Evolutionary conservation across 2,888 invertebrate species (phyloP).

Genomic region (Oligia strigilis): DNA sequence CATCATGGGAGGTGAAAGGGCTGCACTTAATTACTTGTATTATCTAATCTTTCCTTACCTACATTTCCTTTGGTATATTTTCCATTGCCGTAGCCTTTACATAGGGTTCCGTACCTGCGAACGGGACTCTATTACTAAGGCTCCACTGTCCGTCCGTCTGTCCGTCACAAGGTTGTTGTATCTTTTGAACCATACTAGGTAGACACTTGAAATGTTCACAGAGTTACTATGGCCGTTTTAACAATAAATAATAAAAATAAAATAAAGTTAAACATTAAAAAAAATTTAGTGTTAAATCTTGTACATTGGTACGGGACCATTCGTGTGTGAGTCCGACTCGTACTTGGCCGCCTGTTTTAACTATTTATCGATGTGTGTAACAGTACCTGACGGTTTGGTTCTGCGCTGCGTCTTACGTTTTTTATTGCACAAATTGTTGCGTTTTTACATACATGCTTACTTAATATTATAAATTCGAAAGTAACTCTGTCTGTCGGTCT

Average conservation of each 20-base stretch:
- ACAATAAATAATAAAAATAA: too few species aligned
- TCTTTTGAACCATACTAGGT: not conserved
- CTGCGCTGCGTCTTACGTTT: too few species aligned
- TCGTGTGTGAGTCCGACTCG: too few species aligned
- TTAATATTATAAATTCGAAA: too few species aligned
- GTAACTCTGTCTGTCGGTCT: too few species aligned
- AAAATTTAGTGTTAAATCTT: too few species aligned
- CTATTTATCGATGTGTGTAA: not conserved
- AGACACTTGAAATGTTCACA: not conserved
- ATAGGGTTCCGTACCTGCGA: not conserved
- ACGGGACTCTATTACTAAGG: not conserved
- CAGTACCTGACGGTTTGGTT: not conserved
- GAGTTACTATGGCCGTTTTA: too few species aligned
- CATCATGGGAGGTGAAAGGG: slow-evolving; percentile 27
- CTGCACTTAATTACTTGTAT: slow-evolving; percentile 16
- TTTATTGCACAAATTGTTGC: not conserved
- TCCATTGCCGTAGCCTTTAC: not conserved
- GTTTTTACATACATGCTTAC: too few species aligned
- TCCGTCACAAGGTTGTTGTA: not conserved
- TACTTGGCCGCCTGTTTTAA: not conserved
- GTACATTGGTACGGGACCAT: too few species aligned
- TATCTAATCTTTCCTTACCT: slow-evolving; percentile 2
- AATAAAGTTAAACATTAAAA: too few species aligned
- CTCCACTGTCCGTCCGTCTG: not conserved
- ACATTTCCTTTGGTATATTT: not conserved